Evolutionary conservation across 2,113 vertebrate genomes (phyloP), one percentile per base, ranked within the genome.

Genomic region (Heterotilapia buettikoferi): DNA sequence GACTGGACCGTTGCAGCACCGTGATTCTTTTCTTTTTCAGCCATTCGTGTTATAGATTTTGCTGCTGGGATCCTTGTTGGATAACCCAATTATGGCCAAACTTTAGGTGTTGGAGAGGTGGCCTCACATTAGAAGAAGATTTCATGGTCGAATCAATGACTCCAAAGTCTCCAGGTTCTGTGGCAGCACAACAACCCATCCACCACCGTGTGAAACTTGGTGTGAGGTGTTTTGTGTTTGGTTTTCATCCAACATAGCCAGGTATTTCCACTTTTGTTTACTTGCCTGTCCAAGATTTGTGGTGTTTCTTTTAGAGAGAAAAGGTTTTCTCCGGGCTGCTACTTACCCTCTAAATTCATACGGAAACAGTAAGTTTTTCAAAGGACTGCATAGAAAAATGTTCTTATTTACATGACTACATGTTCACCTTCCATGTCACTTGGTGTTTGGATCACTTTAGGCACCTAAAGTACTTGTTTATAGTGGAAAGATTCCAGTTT

Each of bases 381-480:
- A 43, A 73, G 21, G 0, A 2, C 38, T 73, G 13, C 21, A 45
- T 2, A 3, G 0, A 36, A 63, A 68, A 68, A 21, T 38, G 4
- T 40, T 68, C 63, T 13, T 2, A 21, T 68, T 40, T 38, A 40
- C 31, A 63, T 63, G 31, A 63, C 59, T 63, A 36, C 18, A 36
- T 73, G 14, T 73, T 26, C 24, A 45, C 21, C 13, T 16, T 71
- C 1, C 13, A 24, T 16, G 38, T 26, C 13, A 73, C 38, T 73
- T 45, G 66, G 9, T 73, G 21, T 45, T 73, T 45, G 68, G 8
- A 26, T 73, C 9, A 24, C n/a, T 45, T 71, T 26, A 26, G 5
- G 66, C n/a, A 9, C n/a, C 13, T 6, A 16, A 73, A 73, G 3
- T 45, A 73, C 36, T 45, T 43, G 0, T 21, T 45, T 24, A 73